Evolutionary conservation across 2,888 invertebrate genomes (phyloP), one percentile per base, ranked within the genome.

Genomic region (Galeruca laticollis): DNA sequence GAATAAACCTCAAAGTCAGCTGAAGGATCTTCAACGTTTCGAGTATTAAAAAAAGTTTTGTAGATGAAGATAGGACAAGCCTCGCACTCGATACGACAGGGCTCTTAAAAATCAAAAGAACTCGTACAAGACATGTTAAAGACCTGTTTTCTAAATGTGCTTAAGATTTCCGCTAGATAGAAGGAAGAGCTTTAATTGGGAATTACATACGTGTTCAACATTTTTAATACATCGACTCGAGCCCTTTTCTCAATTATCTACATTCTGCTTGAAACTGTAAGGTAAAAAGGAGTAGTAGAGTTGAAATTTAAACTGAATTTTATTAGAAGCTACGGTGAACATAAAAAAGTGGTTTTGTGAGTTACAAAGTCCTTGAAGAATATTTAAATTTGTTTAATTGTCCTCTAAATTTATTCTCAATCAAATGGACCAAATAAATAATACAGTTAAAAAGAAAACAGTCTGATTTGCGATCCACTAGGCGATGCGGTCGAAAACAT

Each of bases 1-100:
- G 59, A 70, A 66, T 70, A 60, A 70, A 57, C 26, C 13, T 26
- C n/a, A 35, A 61, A 51, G 15, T 49, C 49, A 33, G 20, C 13
- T 51, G 51, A 47, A 47, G 47, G 47, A 15, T 20, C 52, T 5
- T 10, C 52, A 2, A 52, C 18, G 20, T 52, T 52, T 20, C 21
- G 52, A 21, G 20, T 52, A 35, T 15, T n/a, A 56, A 56, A 56
- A 26, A 15, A 9, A n/a, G 2, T 2, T 54, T 13, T n/a, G n/a
- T 13, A 31, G 54, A 54, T 54, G 54, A 54, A 54, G 54, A 54
- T 54, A 54, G 54, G 54, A 31, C 54, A 54, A 8, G 54, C 26
- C 54, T 31, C 31, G 26, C 54, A 1, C 13, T 52, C 21, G 10
- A 52, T 21, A 52, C 52, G 52, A 52, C 52, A 20, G 52, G n/a